These are phyloP conservation scores for Alca torda DNA, from an alignment of 2,797 vertebrate species.

Conservation along the genomic window DNA sequence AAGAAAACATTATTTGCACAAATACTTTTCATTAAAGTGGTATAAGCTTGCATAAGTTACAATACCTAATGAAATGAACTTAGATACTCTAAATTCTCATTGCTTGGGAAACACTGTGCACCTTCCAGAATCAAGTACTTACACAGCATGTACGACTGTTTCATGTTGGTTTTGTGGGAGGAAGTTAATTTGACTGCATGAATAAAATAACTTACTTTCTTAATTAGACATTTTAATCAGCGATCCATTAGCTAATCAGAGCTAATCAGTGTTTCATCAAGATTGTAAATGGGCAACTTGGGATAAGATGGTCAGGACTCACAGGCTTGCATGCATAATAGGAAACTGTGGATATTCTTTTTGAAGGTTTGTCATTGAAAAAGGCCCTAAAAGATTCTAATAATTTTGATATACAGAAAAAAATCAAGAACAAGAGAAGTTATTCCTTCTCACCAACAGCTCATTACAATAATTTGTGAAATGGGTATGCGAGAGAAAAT, in stretches of 20 bases:
- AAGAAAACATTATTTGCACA: conserved; percentile 41
- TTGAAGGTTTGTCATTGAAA: not conserved
- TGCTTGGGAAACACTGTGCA: not conserved
- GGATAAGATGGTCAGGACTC: conserved; percentile 69
- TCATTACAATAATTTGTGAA: not conserved
- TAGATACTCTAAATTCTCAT: not conserved
- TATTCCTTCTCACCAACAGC: not conserved
- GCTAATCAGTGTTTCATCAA: conserved; percentile 76
- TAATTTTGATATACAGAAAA: not conserved
- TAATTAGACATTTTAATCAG: conserved; percentile 80
- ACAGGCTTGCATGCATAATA: conserved; percentile 66
- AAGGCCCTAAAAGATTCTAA: not conserved
- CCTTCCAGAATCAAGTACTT: conserved; percentile 15
- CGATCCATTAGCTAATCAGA: conserved; percentile 79
- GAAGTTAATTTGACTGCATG: conserved; percentile 76
- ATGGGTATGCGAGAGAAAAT: not conserved
- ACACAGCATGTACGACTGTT: conserved; percentile 32
- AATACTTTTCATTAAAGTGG: conserved; percentile 33
- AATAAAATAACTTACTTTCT: conserved; percentile 77
- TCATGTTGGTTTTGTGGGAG: conserved; percentile 62
- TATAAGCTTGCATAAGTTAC: not conserved
- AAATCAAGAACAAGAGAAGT: not conserved
- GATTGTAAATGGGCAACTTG: conserved; percentile 72
- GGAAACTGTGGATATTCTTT: not conserved
- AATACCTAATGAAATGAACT: conserved; percentile 4